These are phyloP conservation scores for Drosophila basisetae DNA, from an alignment of 2,888 invertebrate species.

Conservation along the genomic window DNA sequence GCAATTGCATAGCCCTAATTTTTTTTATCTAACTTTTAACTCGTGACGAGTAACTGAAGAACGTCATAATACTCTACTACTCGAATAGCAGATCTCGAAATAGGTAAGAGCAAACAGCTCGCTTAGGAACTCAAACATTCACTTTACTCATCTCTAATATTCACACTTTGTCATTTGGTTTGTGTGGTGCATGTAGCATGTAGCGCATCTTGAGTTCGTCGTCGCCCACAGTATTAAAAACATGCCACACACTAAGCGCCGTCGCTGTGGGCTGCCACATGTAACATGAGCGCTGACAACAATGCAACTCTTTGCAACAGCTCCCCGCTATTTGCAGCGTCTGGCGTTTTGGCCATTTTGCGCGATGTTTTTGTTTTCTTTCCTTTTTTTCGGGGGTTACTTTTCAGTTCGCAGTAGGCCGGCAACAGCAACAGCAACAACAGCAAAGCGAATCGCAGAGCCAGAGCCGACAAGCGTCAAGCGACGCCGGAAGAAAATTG, in stretches of 20 bases:
- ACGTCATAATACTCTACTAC: neutral
- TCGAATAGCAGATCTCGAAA: neutral
- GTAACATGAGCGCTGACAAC: conserved; percentile 76
- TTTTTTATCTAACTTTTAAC: neutral
- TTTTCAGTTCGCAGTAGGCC: conserved; percentile 45
- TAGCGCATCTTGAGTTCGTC: conserved; percentile 63
- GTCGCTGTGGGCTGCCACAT: conserved; percentile 45
- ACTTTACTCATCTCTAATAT: no score
- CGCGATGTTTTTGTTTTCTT: conserved; percentile 35
- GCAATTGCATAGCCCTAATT: neutral
- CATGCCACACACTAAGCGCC: conserved; percentile 75
- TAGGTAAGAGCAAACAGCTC: neutral
- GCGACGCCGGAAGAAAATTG: conserved; percentile 71
- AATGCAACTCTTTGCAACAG: conserved; percentile 63
- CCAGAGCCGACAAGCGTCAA: conserved; percentile 33
- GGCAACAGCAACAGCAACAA: conserved; percentile 24
- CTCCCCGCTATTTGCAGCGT: conserved; percentile 23
- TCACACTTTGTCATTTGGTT: neutral
- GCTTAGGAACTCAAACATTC: neutral
- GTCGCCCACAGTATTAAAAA: conserved; percentile 15
- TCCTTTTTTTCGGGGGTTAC: conserved; percentile 54
- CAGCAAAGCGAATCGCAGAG: conserved; percentile 15
- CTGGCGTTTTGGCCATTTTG: conserved; percentile 70
- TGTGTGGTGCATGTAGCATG: conserved; percentile 26
- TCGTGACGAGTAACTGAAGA: neutral